A percentile compares a stretch with the other conserved stretches of the same genome.
These are phyloP conservation scores for Cerastoderma edule DNA, from an alignment of 2,888 invertebrate genomes.

Conservation along the genomic window DNA sequence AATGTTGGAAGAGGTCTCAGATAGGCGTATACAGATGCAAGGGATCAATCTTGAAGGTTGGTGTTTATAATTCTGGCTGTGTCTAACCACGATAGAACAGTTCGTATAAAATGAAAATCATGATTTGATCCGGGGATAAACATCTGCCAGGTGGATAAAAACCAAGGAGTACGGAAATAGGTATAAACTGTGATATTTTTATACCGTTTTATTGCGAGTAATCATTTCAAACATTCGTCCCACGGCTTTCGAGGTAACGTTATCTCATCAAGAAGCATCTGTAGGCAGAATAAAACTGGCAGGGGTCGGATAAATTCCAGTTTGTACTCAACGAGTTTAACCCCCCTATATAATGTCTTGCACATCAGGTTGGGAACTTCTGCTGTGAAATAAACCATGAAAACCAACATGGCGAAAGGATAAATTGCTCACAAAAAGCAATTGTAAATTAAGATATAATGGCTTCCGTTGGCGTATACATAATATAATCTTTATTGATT, in stretches of 20 bases:
- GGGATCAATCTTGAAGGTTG: too few relatives aligned
- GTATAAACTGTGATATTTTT: constrained; percentile 36
- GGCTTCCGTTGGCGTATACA: not conserved
- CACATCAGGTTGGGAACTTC: not conserved
- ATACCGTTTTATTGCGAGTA: constrained; percentile 43
- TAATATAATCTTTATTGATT: too few relatives aligned
- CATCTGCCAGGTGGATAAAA: not conserved
- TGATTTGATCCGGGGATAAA: not conserved
- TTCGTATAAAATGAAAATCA: not conserved
- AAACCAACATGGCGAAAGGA: not conserved
- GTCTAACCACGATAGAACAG: too few relatives aligned
- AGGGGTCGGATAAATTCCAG: constrained; percentile 5
- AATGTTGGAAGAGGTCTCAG: too few relatives aligned
- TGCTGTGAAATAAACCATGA: not conserved
- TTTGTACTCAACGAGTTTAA: not conserved
- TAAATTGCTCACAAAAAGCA: not conserved
- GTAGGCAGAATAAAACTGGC: not conserved
- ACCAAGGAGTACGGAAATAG: constrained; percentile 29
- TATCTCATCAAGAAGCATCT: constrained; percentile 17
- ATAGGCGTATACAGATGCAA: too few relatives aligned
- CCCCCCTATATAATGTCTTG: not conserved
- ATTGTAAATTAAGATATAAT: not conserved
- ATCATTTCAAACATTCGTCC: constrained; percentile 46
- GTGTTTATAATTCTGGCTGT: too few relatives aligned
- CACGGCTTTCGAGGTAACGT: constrained; percentile 34